Evolutionary conservation across 1,140 invertebrate species (phyloP).

Genomic region (Zaprionus vittiger): DNA sequence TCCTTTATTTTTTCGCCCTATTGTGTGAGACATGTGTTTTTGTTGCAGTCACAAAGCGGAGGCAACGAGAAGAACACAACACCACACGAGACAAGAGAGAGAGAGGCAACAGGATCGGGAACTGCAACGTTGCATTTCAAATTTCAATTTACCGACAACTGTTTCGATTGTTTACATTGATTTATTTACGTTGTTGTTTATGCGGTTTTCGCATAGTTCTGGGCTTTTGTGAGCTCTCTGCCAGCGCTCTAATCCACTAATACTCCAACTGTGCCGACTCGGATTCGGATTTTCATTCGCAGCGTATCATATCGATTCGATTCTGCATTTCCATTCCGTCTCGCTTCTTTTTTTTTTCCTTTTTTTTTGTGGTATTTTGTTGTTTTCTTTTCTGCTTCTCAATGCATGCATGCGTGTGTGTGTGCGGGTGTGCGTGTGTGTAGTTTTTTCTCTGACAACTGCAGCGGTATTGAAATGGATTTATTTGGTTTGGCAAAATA

Average conservation of each 20-base stretch:
- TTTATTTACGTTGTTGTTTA: slow-evolving; percentile 80
- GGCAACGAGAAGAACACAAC: background rate
- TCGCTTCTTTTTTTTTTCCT: slow-evolving; percentile 15
- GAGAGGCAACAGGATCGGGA: slow-evolving; percentile 18
- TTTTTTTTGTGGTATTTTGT: background rate
- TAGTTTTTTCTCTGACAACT: slow-evolving; percentile 5
- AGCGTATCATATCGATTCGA: slow-evolving; percentile 49
- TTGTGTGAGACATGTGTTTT: slow-evolving; percentile 8
- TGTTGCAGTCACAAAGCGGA: slow-evolving; percentile 7
- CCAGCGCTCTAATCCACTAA: slow-evolving; percentile 72
- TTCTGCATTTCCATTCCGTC: slow-evolving; percentile 16
- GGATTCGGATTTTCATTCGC: slow-evolving; percentile 55
- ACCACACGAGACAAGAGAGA: slow-evolving; percentile 5
- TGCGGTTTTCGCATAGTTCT: slow-evolving; percentile 66
- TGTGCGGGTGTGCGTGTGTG: background rate
- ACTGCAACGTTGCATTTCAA: slow-evolving; percentile 71
- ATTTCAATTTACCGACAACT: slow-evolving; percentile 82
- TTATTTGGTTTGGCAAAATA: slow-evolving; percentile 79
- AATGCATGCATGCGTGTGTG: background rate
- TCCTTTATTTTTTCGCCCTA: slow-evolving; percentile 9
- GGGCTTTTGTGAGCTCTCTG: slow-evolving; percentile 39
- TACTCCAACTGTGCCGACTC: slow-evolving; percentile 63
- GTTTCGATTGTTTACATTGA: slow-evolving; percentile 82
- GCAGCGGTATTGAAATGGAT: slow-evolving; percentile 72
- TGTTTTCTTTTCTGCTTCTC: background rate